Conservation (phyloP, 2,797 vertebrate genomes). For the Huso huso region DNA sequence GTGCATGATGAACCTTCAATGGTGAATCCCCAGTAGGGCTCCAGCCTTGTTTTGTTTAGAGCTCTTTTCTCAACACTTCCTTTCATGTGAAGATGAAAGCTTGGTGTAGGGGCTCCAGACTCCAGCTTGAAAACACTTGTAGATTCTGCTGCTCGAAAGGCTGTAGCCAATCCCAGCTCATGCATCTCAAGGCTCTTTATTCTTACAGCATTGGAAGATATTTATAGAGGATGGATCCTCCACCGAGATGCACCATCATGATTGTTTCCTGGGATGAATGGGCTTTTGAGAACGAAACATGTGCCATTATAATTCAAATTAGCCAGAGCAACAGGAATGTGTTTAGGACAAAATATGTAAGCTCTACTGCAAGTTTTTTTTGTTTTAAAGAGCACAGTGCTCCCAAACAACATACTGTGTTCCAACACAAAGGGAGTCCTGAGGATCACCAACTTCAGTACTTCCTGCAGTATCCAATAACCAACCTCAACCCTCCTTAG, state of each 20-base stretch:
- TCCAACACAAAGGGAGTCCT: too few relatives aligned
- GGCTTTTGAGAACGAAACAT: not conserved
- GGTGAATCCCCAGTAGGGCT: not conserved
- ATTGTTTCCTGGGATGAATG: not conserved
- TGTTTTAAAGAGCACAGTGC: not conserved
- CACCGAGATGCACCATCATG: too few relatives aligned
- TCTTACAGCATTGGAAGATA: not conserved
- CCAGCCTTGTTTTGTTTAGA: not conserved
- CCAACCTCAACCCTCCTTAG: too few relatives aligned
- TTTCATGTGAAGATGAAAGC: conserved; percentile 4
- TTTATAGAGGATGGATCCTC: too few relatives aligned
- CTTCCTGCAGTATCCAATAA: too few relatives aligned
- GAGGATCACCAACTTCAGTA: too few relatives aligned
- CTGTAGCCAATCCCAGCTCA: not conserved
- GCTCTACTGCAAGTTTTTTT: not conserved
- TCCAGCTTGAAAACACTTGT: not conserved
- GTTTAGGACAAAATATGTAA: not conserved
- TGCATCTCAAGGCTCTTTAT: not conserved
- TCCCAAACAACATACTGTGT: too few relatives aligned
- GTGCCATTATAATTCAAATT: not conserved
- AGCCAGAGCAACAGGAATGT: not conserved
- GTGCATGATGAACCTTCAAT: not conserved
- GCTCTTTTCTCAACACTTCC: not conserved
- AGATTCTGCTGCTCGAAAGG: not conserved
- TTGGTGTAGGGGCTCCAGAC: not conserved